Evolutionary conservation across 2,888 invertebrate genomes (phyloP), one percentile per base, ranked within the genome.

Genomic region (Thumatha senex): DNA sequence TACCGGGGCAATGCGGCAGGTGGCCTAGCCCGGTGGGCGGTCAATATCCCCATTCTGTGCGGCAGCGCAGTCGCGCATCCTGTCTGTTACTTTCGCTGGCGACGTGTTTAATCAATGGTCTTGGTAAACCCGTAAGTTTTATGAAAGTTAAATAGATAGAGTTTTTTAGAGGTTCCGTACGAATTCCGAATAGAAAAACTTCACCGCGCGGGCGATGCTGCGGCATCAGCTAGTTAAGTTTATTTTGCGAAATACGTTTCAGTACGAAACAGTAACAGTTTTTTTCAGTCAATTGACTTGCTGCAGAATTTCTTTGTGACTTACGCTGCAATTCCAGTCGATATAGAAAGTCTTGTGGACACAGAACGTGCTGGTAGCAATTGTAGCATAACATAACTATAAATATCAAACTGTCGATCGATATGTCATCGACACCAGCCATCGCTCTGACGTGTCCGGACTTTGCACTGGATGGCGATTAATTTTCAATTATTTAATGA

Each of bases 71-170:
- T 36, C 39, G 48, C 47, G 40, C 52, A 52, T 63, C 62, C 64
- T 67, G 54, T 42, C 45, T 35, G 36, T 67, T 54, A 64, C 66
- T 66, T 67, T 66, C 67, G 54, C 49, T 56, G 13, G 40, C 63
- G 61, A 61, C 56, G 63, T 61, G 51, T 51, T 48, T 24, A 58
- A 45, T 53, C 48, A 38, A 53, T 48, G 29, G 29, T 50, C 40
- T 40, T 29, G 43, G 5, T 1, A 5, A 31, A 46, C 34, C 41
- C 36, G 12, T 41, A 13, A 24, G 18, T 24, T 24, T 24, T 24
- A 24, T 24, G 18, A 24, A 24, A 24, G 3, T 4, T 24, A 4
- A n/a, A 24, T 24, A 5, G 18, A 24, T 4, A 5, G 2, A 5
- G 18, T 24, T 4, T 24, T 24, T 5, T 18, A 35, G 29, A 38